These are phyloP conservation scores for Macrophya annulata DNA, from an alignment of 2,888 invertebrate genomes.

Conservation along the genomic window DNA sequence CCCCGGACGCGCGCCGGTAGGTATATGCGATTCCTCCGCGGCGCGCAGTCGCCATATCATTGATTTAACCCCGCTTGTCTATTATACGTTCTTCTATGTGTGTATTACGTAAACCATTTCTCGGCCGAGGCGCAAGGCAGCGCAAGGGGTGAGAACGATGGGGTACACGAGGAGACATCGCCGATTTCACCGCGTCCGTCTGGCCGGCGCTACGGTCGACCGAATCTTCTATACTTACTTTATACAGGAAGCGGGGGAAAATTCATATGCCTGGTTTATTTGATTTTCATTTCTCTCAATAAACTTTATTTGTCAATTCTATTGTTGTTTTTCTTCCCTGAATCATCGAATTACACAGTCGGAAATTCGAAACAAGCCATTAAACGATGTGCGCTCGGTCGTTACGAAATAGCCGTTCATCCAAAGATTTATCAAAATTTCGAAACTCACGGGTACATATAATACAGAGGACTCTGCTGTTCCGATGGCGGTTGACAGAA, in stretches of 20 bases:
- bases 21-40: conserved; percentile 64
- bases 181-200: conserved; percentile 29
- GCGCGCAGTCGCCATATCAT: conserved; percentile 78
- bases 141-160: not conserved
- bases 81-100: conserved; percentile 7
- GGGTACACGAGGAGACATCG: not conserved
- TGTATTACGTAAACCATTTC: conserved; percentile 46
- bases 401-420: not conserved
- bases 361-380: not conserved
- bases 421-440: not conserved
- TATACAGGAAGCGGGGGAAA: not conserved
- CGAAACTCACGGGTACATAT: not conserved
- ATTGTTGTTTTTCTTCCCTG: not conserved
- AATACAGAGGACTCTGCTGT: not conserved
- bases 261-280: not conserved
- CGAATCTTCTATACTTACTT: not conserved
- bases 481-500: not conserved
- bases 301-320: not conserved
- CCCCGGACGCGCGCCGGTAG: conserved; percentile 65
- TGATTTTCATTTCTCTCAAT: not conserved
- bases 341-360: not conserved
- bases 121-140: conserved; percentile 33
- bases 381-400: not conserved
- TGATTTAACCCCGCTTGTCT: conserved; percentile 72
- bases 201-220: not conserved